phyloP scores from a whole-genome alignment of 2,113 vertebrate genomes.

The Seriola quinqueradiata region DNA sequence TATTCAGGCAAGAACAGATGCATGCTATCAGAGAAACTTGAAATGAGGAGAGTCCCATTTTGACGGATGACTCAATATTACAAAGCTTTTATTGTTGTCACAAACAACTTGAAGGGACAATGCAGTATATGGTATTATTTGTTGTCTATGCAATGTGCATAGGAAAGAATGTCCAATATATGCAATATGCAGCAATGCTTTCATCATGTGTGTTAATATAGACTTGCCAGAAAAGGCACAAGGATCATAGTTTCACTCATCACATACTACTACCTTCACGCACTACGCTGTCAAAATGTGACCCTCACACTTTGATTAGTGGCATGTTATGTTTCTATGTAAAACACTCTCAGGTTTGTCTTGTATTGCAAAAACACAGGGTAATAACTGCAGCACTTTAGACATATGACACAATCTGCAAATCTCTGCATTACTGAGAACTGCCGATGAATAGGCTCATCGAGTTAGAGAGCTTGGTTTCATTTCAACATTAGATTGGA shows the following conservation, averaged over 20 bases:
- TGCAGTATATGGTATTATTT: background rate
- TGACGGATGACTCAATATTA: conserved; percentile 7
- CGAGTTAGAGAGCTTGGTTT: conserved; percentile 1
- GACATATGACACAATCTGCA: conserved; percentile 5
- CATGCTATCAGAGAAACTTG: conserved; percentile 5
- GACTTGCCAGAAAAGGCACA: background rate
- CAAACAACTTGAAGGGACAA: background rate
- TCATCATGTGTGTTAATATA: conserved; percentile 34
- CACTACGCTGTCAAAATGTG: conserved; percentile 17
- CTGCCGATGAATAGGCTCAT: background rate
- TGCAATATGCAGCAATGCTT: conserved; percentile 25
- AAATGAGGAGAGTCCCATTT: conserved; percentile 28
- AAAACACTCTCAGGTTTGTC: conserved; percentile 20
- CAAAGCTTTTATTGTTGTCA: background rate
- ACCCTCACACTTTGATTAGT: conserved; percentile 10
- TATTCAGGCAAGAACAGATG: background rate
- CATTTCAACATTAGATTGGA: conserved; percentile 47
- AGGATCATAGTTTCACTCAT: background rate
- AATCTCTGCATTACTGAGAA: conserved; percentile 3
- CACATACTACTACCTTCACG: background rate
- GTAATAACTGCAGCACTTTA: background rate
- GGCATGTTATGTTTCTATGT: conserved; percentile 1
- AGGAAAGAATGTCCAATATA: background rate
- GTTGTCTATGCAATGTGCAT: background rate
- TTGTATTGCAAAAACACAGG: conserved; percentile 8